Percentiles rank a stretch among this genome's conserved stretches.
Evolutionary conservation across 2,888 invertebrate species (phyloP).

Genomic region (Lasioglossum figueresi): DNA sequence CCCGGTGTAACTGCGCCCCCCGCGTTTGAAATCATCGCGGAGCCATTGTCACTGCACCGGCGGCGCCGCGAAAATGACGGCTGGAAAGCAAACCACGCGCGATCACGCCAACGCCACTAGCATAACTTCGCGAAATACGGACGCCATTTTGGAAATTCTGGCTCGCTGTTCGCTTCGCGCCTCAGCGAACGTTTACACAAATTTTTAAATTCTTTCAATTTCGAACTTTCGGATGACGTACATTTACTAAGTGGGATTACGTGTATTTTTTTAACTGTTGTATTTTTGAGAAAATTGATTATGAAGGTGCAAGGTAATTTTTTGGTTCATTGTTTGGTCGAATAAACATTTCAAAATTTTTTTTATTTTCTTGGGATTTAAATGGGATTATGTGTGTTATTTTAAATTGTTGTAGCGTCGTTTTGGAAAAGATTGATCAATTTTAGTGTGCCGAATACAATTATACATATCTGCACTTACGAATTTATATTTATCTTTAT

Average conservation of each 20-base stretch:
- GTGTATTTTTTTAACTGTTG: no score
- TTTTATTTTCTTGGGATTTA: no score
- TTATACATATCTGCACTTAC: background rate
- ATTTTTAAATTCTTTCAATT: background rate
- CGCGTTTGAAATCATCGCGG: constrained; percentile 33
- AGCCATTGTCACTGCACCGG: constrained; percentile 34
- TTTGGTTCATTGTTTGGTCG: background rate
- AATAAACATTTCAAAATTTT: background rate
- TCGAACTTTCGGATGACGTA: background rate
- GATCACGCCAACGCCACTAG: constrained; percentile 17
- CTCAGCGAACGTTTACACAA: background rate
- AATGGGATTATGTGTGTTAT: no score
- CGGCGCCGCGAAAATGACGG: constrained; percentile 24
- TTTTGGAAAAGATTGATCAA: no score
- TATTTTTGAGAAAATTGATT: no score
- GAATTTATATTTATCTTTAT: no score
- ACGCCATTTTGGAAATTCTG: background rate
- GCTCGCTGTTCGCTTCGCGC: background rate
- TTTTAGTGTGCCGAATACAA: no score
- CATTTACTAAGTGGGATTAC: no score
- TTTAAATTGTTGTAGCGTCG: no score
- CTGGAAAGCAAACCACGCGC: constrained; percentile 35
- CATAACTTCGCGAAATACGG: background rate
- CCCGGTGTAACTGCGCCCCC: constrained; percentile 32
- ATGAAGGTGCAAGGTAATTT: no score